Conservation (phyloP, 2,888 invertebrate genomes). For the Euplagia quadripunctaria region DNA sequence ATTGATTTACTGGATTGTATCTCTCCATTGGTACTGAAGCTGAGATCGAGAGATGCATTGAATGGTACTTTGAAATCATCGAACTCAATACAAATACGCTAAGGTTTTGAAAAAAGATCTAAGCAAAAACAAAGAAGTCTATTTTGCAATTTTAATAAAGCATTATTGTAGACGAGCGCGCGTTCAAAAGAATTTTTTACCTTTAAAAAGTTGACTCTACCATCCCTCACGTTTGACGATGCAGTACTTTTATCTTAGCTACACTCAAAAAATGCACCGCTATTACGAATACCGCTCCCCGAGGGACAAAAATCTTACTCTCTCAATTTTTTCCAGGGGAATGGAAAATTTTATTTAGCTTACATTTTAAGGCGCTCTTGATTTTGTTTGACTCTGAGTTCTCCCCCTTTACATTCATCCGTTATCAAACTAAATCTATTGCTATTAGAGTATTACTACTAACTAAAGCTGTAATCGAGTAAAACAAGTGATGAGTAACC, state of each 20-base stretch:
- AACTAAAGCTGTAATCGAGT: too few species aligned
- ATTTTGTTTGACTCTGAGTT: conserved; percentile 19
- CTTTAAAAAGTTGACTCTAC: conserved; percentile 59
- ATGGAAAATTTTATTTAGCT: conserved; percentile 55
- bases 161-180: conserved; percentile 31
- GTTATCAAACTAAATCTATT: conserved; percentile 23
- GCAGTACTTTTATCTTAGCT: conserved; percentile 62
- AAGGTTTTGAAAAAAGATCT: conserved; percentile 17
- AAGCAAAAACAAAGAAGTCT: conserved; percentile 20
- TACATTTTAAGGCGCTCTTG: conserved; percentile 42
- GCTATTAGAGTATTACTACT: too few species aligned
- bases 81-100: conserved; percentile 23
- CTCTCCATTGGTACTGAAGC: conserved; percentile 16
- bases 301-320: conserved; percentile 49
- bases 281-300: conserved; percentile 55
- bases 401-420: conserved; percentile 19
- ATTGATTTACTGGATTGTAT: conserved; percentile 31
- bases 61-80: conserved; percentile 22
- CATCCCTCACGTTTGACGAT: conserved; percentile 58
- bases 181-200: conserved; percentile 54
- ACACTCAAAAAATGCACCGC: conserved; percentile 63
- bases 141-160: conserved; percentile 48
- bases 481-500: too few species aligned
- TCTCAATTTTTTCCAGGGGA: conserved; percentile 52
- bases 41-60: conserved; percentile 13